Percentiles rank a stretch among this genome's conserved stretches.
Conservation (phyloP, 2,113 vertebrate genomes). For the Callochromis pleurospilus region DNA sequence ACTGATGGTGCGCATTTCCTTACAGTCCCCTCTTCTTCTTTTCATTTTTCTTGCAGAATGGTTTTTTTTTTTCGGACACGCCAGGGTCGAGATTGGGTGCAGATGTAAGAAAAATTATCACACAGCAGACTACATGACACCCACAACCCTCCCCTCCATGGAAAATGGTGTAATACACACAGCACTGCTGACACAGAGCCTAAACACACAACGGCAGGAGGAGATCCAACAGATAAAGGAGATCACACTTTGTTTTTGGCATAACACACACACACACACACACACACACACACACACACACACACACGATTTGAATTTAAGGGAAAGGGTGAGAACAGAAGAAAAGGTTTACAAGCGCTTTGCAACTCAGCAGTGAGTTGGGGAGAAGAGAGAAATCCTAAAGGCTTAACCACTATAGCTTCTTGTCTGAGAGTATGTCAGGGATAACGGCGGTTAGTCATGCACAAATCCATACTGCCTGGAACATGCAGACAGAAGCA, state of each 20-base stretch:
- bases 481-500: neutral
- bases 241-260: neutral
- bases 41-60: neutral
- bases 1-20: neutral
- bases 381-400: neutral
- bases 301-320: neutral
- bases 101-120: conserved; percentile 36
- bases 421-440: conserved; percentile 15
- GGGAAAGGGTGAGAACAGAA: neutral
- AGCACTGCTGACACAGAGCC: neutral
- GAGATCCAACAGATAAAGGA: neutral
- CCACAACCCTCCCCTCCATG: neutral
- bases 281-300: neutral
- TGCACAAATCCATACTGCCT: conserved; percentile 30
- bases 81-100: neutral
- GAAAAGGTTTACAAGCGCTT: neutral
- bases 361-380: conserved; percentile 1
- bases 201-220: neutral
- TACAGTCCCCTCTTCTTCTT: neutral
- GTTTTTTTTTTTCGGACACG: neutral
- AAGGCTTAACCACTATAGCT: conserved; percentile 21
- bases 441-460: conserved; percentile 37
- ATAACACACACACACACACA: neutral
- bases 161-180: neutral
- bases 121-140: neutral